Conservation (phyloP, 2,797 vertebrate genomes). For the Enteromius afrohamiltoni region DNA sequence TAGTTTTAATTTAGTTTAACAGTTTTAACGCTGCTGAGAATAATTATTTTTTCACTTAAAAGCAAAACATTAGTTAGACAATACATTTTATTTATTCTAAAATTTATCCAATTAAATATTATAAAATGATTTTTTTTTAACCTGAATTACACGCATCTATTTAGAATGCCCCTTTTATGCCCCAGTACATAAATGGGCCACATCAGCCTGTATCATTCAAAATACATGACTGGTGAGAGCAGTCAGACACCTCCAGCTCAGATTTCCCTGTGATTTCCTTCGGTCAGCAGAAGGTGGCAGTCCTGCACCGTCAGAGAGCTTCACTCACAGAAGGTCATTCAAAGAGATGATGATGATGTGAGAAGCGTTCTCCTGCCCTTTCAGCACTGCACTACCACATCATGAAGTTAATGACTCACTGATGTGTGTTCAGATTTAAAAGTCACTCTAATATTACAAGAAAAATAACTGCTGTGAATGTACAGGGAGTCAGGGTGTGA, state of each 20-base stretch:
- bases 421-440: conserved; percentile 59
- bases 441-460: conserved; percentile 56
- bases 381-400: conserved; percentile 56
- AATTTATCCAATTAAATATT: no score
- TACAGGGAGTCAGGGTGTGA: not conserved
- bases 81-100: not conserved
- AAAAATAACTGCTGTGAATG: conserved; percentile 21
- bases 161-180: conserved; percentile 31
- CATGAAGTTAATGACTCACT: conserved; percentile 62
- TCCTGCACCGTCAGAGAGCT: conserved; percentile 49
- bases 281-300: conserved; percentile 74
- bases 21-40: no score
- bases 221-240: conserved; percentile 51
- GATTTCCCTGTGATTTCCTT: not conserved
- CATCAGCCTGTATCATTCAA: conserved; percentile 49
- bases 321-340: conserved; percentile 52
- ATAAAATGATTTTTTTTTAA: not conserved
- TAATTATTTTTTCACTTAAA: not conserved
- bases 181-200: conserved; percentile 26
- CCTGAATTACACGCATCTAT: conserved; percentile 6
- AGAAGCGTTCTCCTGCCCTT: conserved; percentile 59
- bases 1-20: no score
- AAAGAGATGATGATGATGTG: conserved; percentile 56
- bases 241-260: conserved; percentile 18
- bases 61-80: not conserved